These are phyloP conservation scores for Eilema sororculum DNA, from an alignment of 2,888 invertebrate genomes.

Conservation along the genomic window DNA sequence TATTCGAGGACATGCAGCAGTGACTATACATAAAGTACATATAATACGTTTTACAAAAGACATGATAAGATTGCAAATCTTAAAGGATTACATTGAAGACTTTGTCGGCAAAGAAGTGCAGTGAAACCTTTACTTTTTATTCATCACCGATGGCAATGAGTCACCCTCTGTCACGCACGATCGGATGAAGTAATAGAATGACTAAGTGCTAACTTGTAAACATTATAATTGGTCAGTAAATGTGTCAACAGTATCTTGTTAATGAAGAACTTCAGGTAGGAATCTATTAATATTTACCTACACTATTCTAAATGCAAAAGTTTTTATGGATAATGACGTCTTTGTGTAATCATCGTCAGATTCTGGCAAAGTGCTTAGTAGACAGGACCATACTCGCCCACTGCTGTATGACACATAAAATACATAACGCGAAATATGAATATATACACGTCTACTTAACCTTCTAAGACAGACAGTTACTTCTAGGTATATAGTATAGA, in stretches of 20 bases:
- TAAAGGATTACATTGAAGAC: background rate
- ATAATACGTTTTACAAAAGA: background rate
- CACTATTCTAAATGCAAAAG: background rate
- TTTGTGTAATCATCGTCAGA: no score
- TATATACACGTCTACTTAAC: no score
- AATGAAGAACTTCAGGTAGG: constrained; percentile 19
- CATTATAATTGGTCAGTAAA: constrained; percentile 35
- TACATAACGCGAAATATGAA: no score
- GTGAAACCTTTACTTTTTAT: background rate
- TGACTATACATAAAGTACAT: background rate
- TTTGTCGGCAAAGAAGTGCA: background rate
- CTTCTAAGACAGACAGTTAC: no score
- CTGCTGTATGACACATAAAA: no score
- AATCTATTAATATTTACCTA: no score
- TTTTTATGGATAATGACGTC: background rate
- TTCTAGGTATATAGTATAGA: no score
- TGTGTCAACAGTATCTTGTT: constrained; percentile 32
- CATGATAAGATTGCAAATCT: constrained; percentile 1
- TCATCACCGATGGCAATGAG: constrained; percentile 27
- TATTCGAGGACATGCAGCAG: background rate
- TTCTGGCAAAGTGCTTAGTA: no score
- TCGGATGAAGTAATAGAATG: constrained; percentile 36
- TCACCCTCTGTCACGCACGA: constrained; percentile 35
- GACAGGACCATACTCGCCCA: no score
- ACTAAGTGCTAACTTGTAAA: constrained; percentile 43